Evolutionary conservation across 2,797 vertebrate species (phyloP).

Genomic region (Paratrypauchen microcephalus): DNA sequence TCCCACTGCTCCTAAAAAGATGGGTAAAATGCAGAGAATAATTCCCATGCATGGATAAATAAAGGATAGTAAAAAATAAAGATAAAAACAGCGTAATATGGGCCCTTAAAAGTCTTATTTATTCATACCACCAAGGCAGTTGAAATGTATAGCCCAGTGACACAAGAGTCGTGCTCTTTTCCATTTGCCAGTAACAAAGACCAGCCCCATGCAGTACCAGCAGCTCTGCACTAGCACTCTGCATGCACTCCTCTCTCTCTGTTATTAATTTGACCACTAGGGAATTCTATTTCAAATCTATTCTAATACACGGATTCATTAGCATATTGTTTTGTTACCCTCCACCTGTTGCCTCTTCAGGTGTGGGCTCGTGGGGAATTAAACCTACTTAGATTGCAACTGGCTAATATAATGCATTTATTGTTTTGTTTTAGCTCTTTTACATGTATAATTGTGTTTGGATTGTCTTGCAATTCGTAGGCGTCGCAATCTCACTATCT

Average conservation of each 20-base stretch:
- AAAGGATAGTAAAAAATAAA: too few relatives aligned
- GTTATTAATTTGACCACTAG: background rate
- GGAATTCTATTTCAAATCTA: background rate
- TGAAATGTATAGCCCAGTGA: background rate
- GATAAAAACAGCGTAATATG: too few relatives aligned
- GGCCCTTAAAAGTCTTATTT: too few relatives aligned
- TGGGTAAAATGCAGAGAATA: too few relatives aligned
- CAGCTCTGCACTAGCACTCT: background rate
- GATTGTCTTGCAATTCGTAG: background rate
- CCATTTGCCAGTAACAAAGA: background rate
- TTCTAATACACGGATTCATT: slow-evolving; percentile 25
- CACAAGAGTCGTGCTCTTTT: background rate
- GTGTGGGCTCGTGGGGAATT: slow-evolving; percentile 11
- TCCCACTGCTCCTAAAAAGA: too few relatives aligned
- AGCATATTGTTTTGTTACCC: slow-evolving; percentile 14
- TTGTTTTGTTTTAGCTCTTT: slow-evolving; percentile 24
- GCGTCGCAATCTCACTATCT: slow-evolving; percentile 8
- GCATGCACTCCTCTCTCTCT: background rate
- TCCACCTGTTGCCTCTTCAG: slow-evolving; percentile 19
- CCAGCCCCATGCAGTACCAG: background rate
- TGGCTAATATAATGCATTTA: slow-evolving; percentile 9
- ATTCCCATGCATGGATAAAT: too few relatives aligned
- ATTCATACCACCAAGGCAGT: background rate
- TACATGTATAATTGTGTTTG: slow-evolving; percentile 25
- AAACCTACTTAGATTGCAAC: slow-evolving; percentile 7